Percentiles rank a stretch among this genome's conserved stretches.
Evolutionary conservation across 2,888 invertebrate genomes (phyloP).

Genomic region (Drosophila borealis): DNA sequence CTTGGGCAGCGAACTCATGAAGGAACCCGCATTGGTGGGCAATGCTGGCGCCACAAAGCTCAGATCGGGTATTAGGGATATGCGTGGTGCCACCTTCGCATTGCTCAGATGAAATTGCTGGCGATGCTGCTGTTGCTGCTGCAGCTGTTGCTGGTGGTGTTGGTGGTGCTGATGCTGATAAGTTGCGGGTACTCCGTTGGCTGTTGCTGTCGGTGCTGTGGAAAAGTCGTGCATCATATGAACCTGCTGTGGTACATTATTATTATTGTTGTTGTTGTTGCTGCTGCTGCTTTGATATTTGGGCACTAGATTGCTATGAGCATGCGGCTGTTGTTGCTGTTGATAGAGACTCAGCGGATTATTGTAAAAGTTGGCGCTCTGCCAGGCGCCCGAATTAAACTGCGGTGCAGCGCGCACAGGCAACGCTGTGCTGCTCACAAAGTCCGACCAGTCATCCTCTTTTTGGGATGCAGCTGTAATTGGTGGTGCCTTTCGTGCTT

Average conservation of each 20-base stretch:
- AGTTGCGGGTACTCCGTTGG: conserved; percentile 37
- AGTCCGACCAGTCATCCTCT: conserved; percentile 87
- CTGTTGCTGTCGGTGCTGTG: conserved; percentile 62
- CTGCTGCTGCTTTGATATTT: conserved; percentile 54
- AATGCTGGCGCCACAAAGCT: conserved; percentile 86
- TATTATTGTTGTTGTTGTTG: conserved; percentile 56
- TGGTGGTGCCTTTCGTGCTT: conserved; percentile 6
- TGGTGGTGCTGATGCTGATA: conserved; percentile 62
- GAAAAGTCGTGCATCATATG: conserved; percentile 84
- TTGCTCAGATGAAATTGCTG: conserved; percentile 79
- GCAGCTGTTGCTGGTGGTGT: conserved; percentile 42
- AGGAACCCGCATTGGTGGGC: conserved; percentile 83
- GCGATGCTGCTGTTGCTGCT: conserved; percentile 50
- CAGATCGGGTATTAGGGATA: conserved; percentile 86
- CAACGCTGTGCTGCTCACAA: conserved; percentile 86
- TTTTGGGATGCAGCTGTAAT: conserved; percentile 34
- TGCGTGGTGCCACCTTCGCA: conserved; percentile 84
- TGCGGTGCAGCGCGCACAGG: conserved; percentile 66
- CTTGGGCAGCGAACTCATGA: conserved; percentile 82
- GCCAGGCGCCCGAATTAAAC: conserved; percentile 84
- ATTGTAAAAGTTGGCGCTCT: conserved; percentile 83
- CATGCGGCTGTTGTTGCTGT: conserved; percentile 66
- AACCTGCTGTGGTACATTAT: conserved; percentile 77
- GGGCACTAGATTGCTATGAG: conserved; percentile 73
- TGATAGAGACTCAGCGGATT: conserved; percentile 83